phyloP scores from a whole-genome alignment of 2,113 vertebrate genomes.

The Hypomesus transpacificus region DNA sequence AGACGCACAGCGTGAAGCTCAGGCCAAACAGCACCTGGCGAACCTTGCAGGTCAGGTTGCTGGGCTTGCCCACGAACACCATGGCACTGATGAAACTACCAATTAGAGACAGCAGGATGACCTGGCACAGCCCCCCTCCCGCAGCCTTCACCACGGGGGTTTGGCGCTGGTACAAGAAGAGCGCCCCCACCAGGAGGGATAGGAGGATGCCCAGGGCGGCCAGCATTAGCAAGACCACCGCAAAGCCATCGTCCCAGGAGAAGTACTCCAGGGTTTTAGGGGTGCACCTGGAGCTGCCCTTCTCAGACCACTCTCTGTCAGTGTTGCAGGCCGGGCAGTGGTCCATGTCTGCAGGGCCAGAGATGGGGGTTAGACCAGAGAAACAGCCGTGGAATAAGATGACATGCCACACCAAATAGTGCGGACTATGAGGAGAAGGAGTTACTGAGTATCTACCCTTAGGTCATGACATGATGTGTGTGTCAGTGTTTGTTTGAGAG shows the following conservation, averaged over 20 bases:
- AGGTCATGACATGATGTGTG: too few species aligned
- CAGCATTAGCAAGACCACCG: conserved; percentile 75
- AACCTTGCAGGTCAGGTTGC: conserved; percentile 42
- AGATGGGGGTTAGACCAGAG: neutral
- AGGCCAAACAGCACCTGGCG: conserved; percentile 82
- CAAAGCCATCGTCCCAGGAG: conserved; percentile 76
- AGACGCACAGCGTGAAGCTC: conserved; percentile 83
- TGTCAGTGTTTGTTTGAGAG: too few species aligned
- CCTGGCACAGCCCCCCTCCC: conserved; percentile 75
- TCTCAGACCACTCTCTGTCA: conserved; percentile 75
- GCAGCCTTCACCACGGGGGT: conserved; percentile 83
- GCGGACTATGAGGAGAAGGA: too few species aligned
- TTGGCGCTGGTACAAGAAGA: conserved; percentile 77
- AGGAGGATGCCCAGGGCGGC: conserved; percentile 71
- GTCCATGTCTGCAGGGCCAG: conserved; percentile 76
- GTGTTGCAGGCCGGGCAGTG: conserved; percentile 76
- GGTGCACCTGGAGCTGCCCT: conserved; percentile 70
- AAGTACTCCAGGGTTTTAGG: conserved; percentile 75
- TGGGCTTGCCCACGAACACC: conserved; percentile 82
- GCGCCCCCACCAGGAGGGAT: conserved; percentile 68
- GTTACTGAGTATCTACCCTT: too few species aligned
- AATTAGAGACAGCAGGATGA: conserved; percentile 81
- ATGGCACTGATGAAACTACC: conserved; percentile 75
- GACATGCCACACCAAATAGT: too few species aligned
- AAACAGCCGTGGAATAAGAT: too few species aligned